Evolutionary conservation across 2,113 vertebrate species (phyloP), one percentile per base, ranked within the genome.

Genomic region (Hemiprocne comata): DNA sequence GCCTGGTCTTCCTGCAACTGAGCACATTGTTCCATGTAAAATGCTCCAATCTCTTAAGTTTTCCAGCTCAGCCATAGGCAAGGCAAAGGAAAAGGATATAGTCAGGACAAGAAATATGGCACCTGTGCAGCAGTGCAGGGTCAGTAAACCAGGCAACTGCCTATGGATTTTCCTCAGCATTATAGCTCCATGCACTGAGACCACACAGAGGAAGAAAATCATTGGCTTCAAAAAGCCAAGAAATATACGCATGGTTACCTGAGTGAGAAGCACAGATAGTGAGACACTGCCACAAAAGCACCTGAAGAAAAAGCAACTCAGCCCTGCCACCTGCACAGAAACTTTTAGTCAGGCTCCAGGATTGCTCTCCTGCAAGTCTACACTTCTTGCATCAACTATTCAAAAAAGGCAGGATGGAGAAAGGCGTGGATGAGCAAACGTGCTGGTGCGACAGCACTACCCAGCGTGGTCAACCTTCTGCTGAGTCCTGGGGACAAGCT

Each of bases 361-460:
- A 15, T 1, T 18, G 23, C 55, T 65, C 12, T 66, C 38, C 72
- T 20, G 44, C 42, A 54, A 75, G 46, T 33, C 26, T 46, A 42
- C 23, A 2, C 29, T 90, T 71, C 61, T 66, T 25, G 25, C 18
- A 65, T 10, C 53, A n/a, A 14, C 51, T 25, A 4, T 7, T 28
- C 19, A 50, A 54, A 54, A 48, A 53, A 36, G 14, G 24, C 61
- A 78, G 28, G 46, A 61, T 2, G 1, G n/a, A 70, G 36, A 25
- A 31, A 50, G 0, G 0, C 11, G 4, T 0, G 6, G 33, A 62
- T 5, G 44, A 74, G 42, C 44, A 64, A 83, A 73, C 26, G 51
- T 1, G 0, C 15, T 20, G n/a, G 13, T 9, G 17, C 21, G 15
- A 46, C 8, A 70, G 29, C 31, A 23, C 6, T 10, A 50, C 21